Percentiles rank a stretch among this genome's conserved stretches.
phyloP scores from a whole-genome alignment of 2,113 vertebrate species.

The Verasper variegatus region DNA sequence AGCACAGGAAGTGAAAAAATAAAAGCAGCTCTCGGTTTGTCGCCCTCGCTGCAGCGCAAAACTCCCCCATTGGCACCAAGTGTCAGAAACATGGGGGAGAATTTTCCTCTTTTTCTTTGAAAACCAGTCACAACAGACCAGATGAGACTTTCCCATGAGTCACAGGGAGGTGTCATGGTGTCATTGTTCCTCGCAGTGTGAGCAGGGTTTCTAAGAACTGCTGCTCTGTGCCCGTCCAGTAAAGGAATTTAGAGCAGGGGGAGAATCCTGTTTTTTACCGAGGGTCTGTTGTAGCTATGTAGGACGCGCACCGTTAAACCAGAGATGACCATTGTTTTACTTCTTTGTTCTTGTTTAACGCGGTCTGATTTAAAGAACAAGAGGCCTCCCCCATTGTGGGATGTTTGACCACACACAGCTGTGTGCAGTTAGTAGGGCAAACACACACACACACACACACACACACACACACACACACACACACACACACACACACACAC shows the following conservation, averaged over 20 bases:
- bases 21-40: conserved; percentile 40
- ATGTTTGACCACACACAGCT: conserved; percentile 8
- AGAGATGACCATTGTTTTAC: conserved; percentile 11
- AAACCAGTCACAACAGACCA: conserved; percentile 13
- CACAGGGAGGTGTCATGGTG: conserved; percentile 17
- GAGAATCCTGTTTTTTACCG: background rate
- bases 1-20: conserved; percentile 56
- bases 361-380: conserved; percentile 19
- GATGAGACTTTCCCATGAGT: conserved; percentile 65
- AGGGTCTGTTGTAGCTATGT: background rate
- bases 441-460: conserved; percentile 11
- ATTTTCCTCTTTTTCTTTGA: conserved; percentile 40
- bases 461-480: conserved; percentile 11
- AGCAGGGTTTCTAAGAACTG: conserved; percentile 43
- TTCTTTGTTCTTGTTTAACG: conserved; percentile 40
- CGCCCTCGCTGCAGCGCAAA: background rate
- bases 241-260: conserved; percentile 9
- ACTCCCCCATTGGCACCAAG: conserved; percentile 21
- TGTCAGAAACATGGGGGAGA: conserved; percentile 34
- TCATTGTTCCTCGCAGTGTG: background rate
- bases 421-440: conserved; percentile 3
- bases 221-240: background rate
- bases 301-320: conserved; percentile 4
- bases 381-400: conserved; percentile 21
- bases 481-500: conserved; percentile 11